Conservation (phyloP, 2,113 vertebrate genomes). For the Xiphophorus hellerii region DNA sequence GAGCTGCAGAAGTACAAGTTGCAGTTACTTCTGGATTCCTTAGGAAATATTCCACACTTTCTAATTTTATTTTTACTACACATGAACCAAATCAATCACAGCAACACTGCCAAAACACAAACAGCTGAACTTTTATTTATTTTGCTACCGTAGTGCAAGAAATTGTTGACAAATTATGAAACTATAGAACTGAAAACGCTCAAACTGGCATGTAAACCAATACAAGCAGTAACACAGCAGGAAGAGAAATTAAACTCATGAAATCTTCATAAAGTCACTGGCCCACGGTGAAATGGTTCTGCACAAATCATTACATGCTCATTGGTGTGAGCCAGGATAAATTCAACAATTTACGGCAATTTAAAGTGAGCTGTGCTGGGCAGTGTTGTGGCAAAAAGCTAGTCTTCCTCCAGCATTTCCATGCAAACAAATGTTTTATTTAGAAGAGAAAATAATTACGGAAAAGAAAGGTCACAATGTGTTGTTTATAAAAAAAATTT, state of each 20-base stretch:
- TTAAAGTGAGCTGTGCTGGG: background rate
- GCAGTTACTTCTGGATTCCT: background rate
- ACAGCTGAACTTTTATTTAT: constrained; percentile 7
- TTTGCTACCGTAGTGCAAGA: constrained; percentile 12
- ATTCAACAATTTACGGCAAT: background rate
- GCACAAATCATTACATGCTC: constrained; percentile 10
- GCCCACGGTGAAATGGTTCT: background rate
- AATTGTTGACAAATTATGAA: constrained; percentile 7
- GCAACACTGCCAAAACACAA: background rate
- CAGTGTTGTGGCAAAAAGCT: background rate
- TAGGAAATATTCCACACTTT: background rate
- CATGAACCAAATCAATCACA: background rate
- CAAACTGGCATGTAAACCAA: constrained; percentile 12
- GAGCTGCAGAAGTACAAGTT: background rate
- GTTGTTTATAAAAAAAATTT: background rate
- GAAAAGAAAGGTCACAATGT: constrained; percentile 5
- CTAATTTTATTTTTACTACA: background rate
- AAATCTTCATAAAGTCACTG: constrained; percentile 39
- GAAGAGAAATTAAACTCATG: constrained; percentile 19
- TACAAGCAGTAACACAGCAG: background rate
- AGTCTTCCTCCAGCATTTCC: background rate
- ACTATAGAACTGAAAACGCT: constrained; percentile 24
- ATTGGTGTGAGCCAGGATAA: background rate
- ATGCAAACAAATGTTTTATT: background rate
- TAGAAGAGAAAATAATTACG: background rate